Evolutionary conservation across 2,888 invertebrate genomes (phyloP), one percentile per base, ranked within the genome.

Genomic region (Caenorhabditis zanzibari): DNA sequence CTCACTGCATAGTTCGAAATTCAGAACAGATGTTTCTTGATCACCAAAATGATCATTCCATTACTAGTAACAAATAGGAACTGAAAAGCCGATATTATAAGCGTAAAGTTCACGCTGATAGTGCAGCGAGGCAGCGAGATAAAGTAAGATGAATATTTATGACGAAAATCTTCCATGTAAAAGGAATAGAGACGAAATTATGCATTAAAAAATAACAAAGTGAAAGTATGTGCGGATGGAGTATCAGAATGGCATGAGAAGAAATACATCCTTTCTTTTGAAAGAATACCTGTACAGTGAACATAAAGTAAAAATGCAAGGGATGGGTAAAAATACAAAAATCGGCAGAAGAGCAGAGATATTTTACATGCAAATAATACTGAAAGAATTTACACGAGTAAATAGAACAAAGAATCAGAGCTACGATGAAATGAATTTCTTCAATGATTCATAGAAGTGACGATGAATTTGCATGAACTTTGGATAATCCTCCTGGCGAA

Each of bases 381-480:
- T 12, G 22, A 54, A 24, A 54, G 35, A 61, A 61, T 14, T 41
- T 22, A 61, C 61, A 61, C 24, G 61, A 61, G n/a, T 19, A 19
- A 35, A 19, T n/a, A 44, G 32, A 26, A 28, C 35, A 44, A 61
- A 72, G 10, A 32, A 49, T 24, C 44, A n/a, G n/a, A n/a, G n/a
- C 22, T 59, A 59, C 16, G 14, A 72, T n/a, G 61, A 64, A n/a
- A 47, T 32, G 28, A 81, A 69, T 32, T 82, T 77, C n/a, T 47
- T 58, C 9, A 82, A 61, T 12, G 69, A 47, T 16, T 77, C 77
- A 47, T 73, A 76, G 35, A 82, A 82, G 0, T 71, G 24, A 14
- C 59, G 56, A 26, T 82, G 82, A 9, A 69, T 49, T 44, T 76
- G 56, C 82, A 82, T 72, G 24, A 82, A 82, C 19, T 76, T 76